Evolutionary conservation across 2,113 vertebrate genomes (phyloP).

Genomic region (Mixornis gularis): DNA sequence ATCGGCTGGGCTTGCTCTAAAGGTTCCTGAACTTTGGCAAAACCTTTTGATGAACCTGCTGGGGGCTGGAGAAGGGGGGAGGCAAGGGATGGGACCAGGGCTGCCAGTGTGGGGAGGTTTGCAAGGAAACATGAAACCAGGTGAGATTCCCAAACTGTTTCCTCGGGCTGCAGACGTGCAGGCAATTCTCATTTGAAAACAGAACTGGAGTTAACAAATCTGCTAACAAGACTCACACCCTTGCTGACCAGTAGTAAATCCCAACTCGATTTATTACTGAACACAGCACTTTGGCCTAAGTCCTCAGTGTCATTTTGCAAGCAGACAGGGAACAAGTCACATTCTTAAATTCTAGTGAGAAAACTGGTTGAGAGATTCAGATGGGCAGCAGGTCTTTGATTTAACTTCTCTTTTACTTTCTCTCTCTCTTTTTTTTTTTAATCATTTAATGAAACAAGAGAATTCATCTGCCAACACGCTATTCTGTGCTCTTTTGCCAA

Average conservation of each 20-base stretch:
- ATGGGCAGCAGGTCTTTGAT: not conserved
- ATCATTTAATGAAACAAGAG: conserved; percentile 32
- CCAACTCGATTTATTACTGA: not conserved
- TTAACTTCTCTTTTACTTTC: not conserved
- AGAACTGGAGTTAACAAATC: not conserved
- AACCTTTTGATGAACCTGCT: conserved; percentile 47
- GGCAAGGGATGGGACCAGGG: not conserved
- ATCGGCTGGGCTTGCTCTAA: not conserved
- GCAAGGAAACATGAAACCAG: conserved; percentile 14
- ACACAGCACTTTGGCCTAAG: not conserved
- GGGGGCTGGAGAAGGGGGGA: not conserved
- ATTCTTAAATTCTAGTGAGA: not conserved
- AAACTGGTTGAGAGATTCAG: not conserved
- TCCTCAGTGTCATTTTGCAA: not conserved
- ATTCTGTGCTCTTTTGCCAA: conserved; percentile 75
- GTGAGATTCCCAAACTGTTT: not conserved
- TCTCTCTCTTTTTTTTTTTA: not conserved
- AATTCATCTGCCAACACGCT: conserved; percentile 69
- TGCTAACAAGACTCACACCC: not conserved
- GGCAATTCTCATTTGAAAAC: not conserved
- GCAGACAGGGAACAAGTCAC: not conserved
- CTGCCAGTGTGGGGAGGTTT: not conserved
- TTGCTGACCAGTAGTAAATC: not conserved
- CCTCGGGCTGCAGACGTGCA: not conserved
- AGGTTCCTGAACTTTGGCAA: conserved; percentile 28